Conservation (phyloP, 2,113 vertebrate genomes). For the Oophaga pumilio region DNA sequence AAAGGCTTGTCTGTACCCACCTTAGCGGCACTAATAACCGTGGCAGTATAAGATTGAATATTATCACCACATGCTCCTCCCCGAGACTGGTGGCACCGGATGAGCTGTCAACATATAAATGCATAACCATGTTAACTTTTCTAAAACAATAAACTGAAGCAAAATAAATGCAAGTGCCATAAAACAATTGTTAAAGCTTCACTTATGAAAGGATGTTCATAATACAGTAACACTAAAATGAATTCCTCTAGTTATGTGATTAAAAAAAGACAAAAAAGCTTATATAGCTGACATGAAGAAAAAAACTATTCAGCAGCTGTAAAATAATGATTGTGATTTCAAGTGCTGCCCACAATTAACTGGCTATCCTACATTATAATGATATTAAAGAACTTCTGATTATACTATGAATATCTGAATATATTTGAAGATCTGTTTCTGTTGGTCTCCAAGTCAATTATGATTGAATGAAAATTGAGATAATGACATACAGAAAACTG, state of each 20-base stretch:
- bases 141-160: not conserved
- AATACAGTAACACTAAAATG: not conserved
- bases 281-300: not conserved
- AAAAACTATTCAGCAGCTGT: not conserved
- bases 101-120: constrained; percentile 77
- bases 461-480: constrained; percentile 36
- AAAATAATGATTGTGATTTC: not conserved
- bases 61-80: constrained; percentile 97
- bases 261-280: not conserved
- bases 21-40: constrained; percentile 98
- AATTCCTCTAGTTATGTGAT: not conserved
- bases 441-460: not conserved
- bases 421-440: not conserved
- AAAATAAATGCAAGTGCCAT: not conserved
- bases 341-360: not conserved
- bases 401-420: not conserved
- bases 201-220: not conserved
- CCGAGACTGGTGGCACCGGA: constrained; percentile 96
- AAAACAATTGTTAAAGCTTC: not conserved
- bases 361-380: not conserved
- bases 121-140: constrained; percentile 34
- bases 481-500: constrained; percentile 41
- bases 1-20: constrained; percentile 74
- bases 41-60: constrained; percentile 97
- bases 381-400: not conserved